Base-by-base conservation (phyloP, 92 coral and sea anemone species). In the Siderastrea radians region DNA sequence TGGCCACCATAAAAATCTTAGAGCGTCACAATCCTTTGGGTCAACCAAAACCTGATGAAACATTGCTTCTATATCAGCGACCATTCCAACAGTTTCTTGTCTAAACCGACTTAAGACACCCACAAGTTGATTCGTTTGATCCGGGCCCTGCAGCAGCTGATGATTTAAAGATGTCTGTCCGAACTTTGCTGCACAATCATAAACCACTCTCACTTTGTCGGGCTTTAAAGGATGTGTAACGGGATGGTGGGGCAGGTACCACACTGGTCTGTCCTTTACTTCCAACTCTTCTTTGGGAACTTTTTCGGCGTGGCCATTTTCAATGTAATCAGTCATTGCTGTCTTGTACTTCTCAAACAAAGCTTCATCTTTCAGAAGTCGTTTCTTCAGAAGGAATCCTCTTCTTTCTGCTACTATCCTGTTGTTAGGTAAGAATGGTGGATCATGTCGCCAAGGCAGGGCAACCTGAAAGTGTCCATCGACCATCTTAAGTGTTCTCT, bases 31-130 rank as follows among this genome's bases (percentile, higher is more conserved):
- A 74, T 93, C 92, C 12, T 65, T 82, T 1, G 91, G 96, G 1
- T 86, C 93, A 49, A 93, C 93, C 45, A 59, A 68, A 8, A 89
- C 95, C 60, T 89, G 93, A 53, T 85, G 81, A 68, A 92, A 92
- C 95, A 92, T 89, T 6, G 73, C 93, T 80, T 92, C 95, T 0
- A 89, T 71, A 0, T 26, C 38, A 26, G 38, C 38, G 38, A 26
- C 0, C 38, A 26, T 26, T 26, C 38, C 38, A 26, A 26, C 38
- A 26, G 38, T 26, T 26, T 26, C 38, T 26, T 26, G 38, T 26
- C 38, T 26, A 26, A 26, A 92, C 12, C 86, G 87, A 55, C 43
- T 89, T 17, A 86, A 87, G 44, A 89, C 90, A 10, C 93, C 93
- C 44, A 83, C 77, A 5, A 92, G 38, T 0, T 2, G 1, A 64